Conservation (phyloP, 2,888 invertebrate genomes). For the Yponomeuta plumbellus region DNA sequence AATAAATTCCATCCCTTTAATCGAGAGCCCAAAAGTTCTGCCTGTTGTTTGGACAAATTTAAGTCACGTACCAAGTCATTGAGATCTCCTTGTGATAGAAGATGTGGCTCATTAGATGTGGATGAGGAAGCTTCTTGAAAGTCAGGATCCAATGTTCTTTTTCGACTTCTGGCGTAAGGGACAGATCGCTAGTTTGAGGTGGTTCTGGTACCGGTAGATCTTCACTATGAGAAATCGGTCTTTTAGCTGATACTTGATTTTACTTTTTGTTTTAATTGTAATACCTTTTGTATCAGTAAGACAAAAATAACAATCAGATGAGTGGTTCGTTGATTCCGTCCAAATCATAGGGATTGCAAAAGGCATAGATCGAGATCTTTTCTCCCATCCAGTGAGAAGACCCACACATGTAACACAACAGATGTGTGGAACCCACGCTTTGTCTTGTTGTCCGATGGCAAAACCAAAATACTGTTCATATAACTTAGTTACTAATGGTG, state of each 20-base stretch:
- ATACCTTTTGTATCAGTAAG: too few relatives aligned
- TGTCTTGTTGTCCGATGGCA: neutral
- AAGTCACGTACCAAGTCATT: neutral
- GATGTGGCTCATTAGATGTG: neutral
- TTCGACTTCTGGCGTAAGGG: too few relatives aligned
- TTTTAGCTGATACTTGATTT: too few relatives aligned
- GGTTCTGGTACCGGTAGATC: too few relatives aligned
- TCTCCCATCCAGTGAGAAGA: neutral
- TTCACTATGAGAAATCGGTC: too few relatives aligned
- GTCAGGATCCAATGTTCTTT: too few relatives aligned
- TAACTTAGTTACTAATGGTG: neutral
- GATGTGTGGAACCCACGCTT: neutral
- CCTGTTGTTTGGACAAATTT: constrained; percentile 1
- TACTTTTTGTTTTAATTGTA: too few relatives aligned
- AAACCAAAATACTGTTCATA: neutral
- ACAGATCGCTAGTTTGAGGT: too few relatives aligned
- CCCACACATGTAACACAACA: constrained; percentile 5
- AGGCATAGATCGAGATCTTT: neutral
- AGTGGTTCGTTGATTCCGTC: too few relatives aligned
- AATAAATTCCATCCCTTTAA: neutral
- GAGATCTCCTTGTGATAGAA: neutral
- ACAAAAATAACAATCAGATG: too few relatives aligned
- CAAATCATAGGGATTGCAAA: neutral
- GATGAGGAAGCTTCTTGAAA: neutral
- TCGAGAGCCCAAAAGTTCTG: neutral